Evolutionary conservation across 23 tunicate species (phyloP), one percentile per base, ranked within the genome.

Genomic region (Diplosoma virens): DNA sequence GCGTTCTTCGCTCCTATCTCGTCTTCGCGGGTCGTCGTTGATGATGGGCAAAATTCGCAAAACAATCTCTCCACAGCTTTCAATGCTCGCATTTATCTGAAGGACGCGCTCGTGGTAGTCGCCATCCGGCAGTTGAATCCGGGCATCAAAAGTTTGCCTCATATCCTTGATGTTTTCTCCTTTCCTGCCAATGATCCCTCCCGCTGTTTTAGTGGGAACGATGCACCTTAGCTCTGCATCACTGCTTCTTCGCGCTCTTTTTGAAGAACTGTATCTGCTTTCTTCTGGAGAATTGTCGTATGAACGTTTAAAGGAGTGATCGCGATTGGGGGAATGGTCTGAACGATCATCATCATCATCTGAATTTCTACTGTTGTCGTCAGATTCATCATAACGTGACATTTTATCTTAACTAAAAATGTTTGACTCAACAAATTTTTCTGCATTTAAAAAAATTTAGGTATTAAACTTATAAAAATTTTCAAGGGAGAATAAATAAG

Each of bases 161-260:
- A 90, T 79, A 30, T 90, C 97, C 35, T 90, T 84, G 47, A 90
- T 90, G 32, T 84, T 85, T 2, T 75, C 59, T 27, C 97, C 97
- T 0, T 84, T 75, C 66, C 80, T 84, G 29, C 97, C 97, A 74
- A 90, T 90, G 48, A 90, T 84, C 20, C 97, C 97, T 14, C 97
- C 97, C 11, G 97, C 97, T 56, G 73, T 46, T 30, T 50, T 79
- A 0, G 97, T 69, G 14, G 97, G 97, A 28, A 90, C 67, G 7
- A 90, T 70, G 37, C 85, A 79, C 27, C 97, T 45, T 90, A 90
- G 74, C 58, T 79, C 97, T 22, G 65, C 60, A 9, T 82, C 73
- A 24, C 48, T 74, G 3, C 66, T 74, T 22, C 27, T 35, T n/a
- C 79, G 76, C 2, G 66, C 33, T n/a, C 81, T 75, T 48, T 87